A percentile compares a stretch with the other conserved stretches of the same genome.
These are phyloP conservation scores for Siderastrea radians DNA, from an alignment of 92 coral and sea anemone species.

Conservation along the genomic window DNA sequence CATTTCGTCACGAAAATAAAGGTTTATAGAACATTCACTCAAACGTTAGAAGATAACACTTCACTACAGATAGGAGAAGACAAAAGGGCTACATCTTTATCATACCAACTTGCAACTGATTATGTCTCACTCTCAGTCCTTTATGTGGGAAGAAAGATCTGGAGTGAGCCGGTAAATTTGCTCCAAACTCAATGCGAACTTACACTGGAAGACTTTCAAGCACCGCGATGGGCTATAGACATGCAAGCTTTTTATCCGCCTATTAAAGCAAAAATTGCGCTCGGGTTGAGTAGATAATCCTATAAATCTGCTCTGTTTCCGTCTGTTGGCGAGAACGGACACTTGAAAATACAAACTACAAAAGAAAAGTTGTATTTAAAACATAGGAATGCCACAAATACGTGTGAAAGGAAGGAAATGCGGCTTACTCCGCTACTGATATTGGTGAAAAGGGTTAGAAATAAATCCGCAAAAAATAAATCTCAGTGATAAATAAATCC, in stretches of 20 bases:
- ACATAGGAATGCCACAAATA: not conserved
- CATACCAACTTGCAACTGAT: too few species aligned
- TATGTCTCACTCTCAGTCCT: too few species aligned
- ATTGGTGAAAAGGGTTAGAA: too few species aligned
- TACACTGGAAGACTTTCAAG: not conserved
- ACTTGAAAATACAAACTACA: not conserved
- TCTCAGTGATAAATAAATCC: not conserved
- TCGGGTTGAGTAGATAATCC: slow-evolving; percentile 2
- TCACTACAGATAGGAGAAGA: not conserved
- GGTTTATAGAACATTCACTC: not conserved
- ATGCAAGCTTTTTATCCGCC: not conserved
- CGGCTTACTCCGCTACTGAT: not conserved
- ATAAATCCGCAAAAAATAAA: not conserved
- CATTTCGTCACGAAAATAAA: too few species aligned
- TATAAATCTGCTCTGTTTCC: not conserved
- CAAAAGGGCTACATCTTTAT: too few species aligned
- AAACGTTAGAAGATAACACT: not conserved
- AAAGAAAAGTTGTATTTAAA: not conserved
- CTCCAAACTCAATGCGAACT: not conserved
- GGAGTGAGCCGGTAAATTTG: not conserved
- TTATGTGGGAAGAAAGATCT: too few species aligned
- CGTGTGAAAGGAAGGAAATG: not conserved
- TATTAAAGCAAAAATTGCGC: not conserved
- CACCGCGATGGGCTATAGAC: not conserved
- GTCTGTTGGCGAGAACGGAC: not conserved